Evolutionary conservation across 2,797 vertebrate genomes (phyloP).

Genomic region (Ceryle rudis): DNA sequence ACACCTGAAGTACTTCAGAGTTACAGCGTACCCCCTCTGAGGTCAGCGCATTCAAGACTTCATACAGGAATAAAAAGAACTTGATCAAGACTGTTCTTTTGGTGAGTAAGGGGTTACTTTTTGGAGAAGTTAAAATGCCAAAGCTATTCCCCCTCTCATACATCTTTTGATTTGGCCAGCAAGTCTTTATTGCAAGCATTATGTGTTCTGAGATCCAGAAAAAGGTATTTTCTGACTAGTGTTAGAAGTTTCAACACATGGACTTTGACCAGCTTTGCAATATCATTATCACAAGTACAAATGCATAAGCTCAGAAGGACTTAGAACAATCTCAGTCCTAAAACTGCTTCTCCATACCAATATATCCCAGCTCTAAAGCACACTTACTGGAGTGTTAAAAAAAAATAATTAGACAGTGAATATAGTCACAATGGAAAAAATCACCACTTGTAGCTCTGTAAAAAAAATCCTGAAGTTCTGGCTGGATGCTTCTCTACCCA

Average conservation of each 20-base stretch:
- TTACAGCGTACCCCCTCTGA: rapidly evolving
- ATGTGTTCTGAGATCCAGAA: not conserved
- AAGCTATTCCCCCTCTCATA: not conserved
- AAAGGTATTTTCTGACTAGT: not conserved
- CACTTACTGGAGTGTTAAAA: not conserved
- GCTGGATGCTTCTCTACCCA: not conserved
- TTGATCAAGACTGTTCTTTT: not conserved
- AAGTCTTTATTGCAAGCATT: not conserved
- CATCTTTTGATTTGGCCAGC: not conserved
- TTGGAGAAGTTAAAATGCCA: not conserved
- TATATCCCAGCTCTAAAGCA: not conserved
- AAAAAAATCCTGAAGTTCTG: not conserved
- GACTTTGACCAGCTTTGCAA: not conserved
- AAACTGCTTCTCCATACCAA: not conserved
- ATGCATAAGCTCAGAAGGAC: not conserved
- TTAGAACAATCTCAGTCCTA: not conserved
- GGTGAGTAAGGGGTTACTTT: not conserved
- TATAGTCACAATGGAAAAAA: not conserved
- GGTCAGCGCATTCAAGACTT: not conserved
- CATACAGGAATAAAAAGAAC: not conserved
- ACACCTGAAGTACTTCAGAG: not conserved
- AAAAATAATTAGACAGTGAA: not conserved
- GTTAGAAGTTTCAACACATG: not conserved
- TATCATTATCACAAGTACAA: not conserved
- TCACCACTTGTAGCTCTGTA: not conserved